Base-by-base conservation (phyloP, 2,113 vertebrate species). In the Podarcis raffonei region DNA sequence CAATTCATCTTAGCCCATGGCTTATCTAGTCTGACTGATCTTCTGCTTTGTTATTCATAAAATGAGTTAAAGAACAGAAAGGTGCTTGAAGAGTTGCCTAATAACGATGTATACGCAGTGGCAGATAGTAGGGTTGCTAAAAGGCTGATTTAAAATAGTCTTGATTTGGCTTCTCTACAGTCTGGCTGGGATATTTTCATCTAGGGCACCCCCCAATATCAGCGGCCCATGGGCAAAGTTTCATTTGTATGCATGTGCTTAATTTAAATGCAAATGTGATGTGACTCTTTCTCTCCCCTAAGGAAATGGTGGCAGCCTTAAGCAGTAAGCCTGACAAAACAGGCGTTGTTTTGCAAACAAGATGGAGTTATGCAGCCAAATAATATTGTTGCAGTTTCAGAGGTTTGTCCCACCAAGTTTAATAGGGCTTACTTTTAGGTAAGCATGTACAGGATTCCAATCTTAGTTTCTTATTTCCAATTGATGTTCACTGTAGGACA, bases 231-330 rank as follows among this genome's bases (percentile, higher is more conserved):
- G 32, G 30, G 76, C 65, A 87, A 79, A 69, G 39, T 80, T 68
- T 69, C 79, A 87, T 80, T 84, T 80, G 65, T 68, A 80, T 57
- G 42, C 85, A 68, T 69, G 30, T 79, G 62, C 75, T 71, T 87
- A n/a, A 80, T 80, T 53, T 71, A 80, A 87, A 80, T 80, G 76
- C 42, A 71, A 80, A 87, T 87, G 68, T 75, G 53, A 62, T 16
- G 32, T 85, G 83, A 85, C 71, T 53, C 83, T 37, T 25, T 85
- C 69, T 75, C 32, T 62, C 37, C 71, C 83, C 53, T 37, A 85
- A 75, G 85, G 39, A 30, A 68, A 68, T 42, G 12, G 30, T 65
- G 18, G 27, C 27, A 79, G 62, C 62, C 62, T 79, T 65, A 65
- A 68, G 30, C 75, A 69, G 30, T 32, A 78, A 65, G 39, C 62